A percentile compares a stretch with the other conserved stretches of the same genome.
These are phyloP conservation scores for Archips crataeganus DNA, from an alignment of 2,888 invertebrate species.

Conservation along the genomic window DNA sequence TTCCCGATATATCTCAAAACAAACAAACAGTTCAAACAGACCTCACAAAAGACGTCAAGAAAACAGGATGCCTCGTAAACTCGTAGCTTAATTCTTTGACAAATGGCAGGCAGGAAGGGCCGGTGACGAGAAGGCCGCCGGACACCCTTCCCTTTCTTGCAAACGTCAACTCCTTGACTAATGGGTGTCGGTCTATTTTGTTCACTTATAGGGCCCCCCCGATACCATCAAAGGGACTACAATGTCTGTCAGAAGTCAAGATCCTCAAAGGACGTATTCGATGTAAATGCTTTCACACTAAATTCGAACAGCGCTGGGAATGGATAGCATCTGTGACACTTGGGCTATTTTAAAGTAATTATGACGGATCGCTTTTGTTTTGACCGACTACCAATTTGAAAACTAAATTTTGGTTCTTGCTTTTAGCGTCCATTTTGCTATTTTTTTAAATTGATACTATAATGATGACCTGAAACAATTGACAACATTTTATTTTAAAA, in stretches of 20 bases:
- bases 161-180: conserved; percentile 60
- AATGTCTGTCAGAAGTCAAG: conserved; percentile 36
- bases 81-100: conserved; percentile 61
- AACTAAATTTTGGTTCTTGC: too few species aligned
- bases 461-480: too few species aligned
- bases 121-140: conserved; percentile 52
- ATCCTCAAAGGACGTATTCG: conserved; percentile 27
- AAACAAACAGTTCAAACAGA: conserved; percentile 15
- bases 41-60: conserved; percentile 41
- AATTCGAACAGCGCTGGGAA: conserved; percentile 17
- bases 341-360: not conserved
- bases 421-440: too few species aligned
- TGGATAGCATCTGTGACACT: conserved; percentile 10
- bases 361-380: not conserved
- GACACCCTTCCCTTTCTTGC: conserved; percentile 57
- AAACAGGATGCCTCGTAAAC: conserved; percentile 48
- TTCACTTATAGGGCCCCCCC: conserved; percentile 48
- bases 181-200: conserved; percentile 63
- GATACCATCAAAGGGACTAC: conserved; percentile 37
- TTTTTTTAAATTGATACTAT: too few species aligned
- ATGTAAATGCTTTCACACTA: conserved; percentile 21
- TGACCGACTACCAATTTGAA: not conserved
- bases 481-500: too few species aligned
- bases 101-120: conserved; percentile 63
- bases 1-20: not conserved